Evolutionary conservation across 2,113 vertebrate genomes (phyloP).

Genomic region (Echinops telfairi): DNA sequence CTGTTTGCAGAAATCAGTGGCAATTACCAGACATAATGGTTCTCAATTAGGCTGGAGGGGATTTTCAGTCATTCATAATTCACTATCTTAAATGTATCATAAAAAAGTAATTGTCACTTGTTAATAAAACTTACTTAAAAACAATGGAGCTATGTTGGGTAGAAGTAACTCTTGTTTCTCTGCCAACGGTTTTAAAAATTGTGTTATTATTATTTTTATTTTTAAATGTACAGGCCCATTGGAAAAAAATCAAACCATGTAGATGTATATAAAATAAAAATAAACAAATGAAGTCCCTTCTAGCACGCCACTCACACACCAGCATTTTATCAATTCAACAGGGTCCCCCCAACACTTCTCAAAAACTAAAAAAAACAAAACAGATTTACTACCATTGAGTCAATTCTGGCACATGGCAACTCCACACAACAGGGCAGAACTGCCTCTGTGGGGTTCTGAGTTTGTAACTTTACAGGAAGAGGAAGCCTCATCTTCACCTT

Average conservation of each 20-base stretch:
- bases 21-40: slow-evolving; percentile 98
- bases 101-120: slow-evolving; percentile 87
- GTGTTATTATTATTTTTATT: neutral
- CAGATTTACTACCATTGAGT: no score
- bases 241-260: slow-evolving; percentile 41
- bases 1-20: slow-evolving; percentile 96
- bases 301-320: neutral
- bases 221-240: slow-evolving; percentile 27
- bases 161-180: slow-evolving; percentile 64
- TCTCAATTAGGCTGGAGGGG: slow-evolving; percentile 97
- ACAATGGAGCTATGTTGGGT: slow-evolving; percentile 64
- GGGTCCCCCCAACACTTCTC: no score
- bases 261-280: neutral
- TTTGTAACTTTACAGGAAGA: no score
- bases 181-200: neutral
- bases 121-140: slow-evolving; percentile 88
- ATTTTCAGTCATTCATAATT: slow-evolving; percentile 91
- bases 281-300: neutral
- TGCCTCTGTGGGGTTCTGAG: no score
- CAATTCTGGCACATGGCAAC: no score
- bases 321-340: slow-evolving; percentile 19
- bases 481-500: no score
- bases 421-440: no score
- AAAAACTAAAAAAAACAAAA: no score
- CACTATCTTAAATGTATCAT: slow-evolving; percentile 89